Conservation (phyloP, 2,113 vertebrate genomes). For the Xenotilapia leptura region DNA sequence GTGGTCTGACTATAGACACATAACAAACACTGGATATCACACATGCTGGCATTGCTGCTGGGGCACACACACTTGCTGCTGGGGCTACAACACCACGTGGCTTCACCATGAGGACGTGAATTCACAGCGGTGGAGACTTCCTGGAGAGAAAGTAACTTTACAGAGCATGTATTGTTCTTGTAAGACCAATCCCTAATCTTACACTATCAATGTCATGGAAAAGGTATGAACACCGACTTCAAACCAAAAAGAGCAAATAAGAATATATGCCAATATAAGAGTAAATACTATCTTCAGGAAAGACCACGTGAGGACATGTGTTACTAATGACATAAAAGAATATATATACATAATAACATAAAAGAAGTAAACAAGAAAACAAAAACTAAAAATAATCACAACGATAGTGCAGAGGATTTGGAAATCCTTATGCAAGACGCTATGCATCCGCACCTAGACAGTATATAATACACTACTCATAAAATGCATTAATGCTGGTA, state of each 20-base stretch:
- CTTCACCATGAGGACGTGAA: not conserved
- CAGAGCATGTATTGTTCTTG: not conserved
- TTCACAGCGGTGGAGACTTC: not conserved
- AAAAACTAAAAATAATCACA: not conserved
- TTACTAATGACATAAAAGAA: not conserved
- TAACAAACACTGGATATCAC: slow-evolving; percentile 3
- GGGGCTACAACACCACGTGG: not conserved
- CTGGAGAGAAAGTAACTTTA: not conserved
- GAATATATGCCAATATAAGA: not conserved
- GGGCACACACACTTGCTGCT: not conserved
- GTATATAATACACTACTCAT: not conserved
- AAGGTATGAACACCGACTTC: not conserved
- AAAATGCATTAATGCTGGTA: not conserved
- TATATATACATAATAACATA: no score
- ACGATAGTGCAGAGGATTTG: not conserved
- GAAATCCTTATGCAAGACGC: not conserved
- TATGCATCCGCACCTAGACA: not conserved
- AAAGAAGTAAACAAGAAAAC: not conserved
- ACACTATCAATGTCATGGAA: not conserved
- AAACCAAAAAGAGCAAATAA: not conserved
- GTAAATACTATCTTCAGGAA: not conserved
- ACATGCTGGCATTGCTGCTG: not conserved
- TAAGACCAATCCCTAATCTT: not conserved
- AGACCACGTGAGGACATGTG: not conserved
- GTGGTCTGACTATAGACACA: not conserved